A percentile compares a stretch with the other conserved stretches of the same genome.
Conservation (phyloP, 2,888 invertebrate species). For the Standfussiana lucernea region DNA sequence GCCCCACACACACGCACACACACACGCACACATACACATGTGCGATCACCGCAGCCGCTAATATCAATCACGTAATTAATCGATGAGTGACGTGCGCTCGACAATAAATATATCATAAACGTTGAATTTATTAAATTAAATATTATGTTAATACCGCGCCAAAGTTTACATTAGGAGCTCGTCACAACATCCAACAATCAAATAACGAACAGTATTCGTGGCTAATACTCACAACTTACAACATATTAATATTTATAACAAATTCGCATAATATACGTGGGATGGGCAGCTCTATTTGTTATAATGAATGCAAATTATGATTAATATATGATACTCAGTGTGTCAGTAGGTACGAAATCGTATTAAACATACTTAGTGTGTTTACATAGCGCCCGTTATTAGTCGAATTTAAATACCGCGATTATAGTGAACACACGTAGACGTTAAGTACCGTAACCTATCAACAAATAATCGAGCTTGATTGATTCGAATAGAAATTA, state of each 20-base stretch:
- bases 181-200: constrained; percentile 38
- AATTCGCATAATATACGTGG: constrained; percentile 43
- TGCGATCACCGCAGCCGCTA: constrained; percentile 23
- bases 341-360: constrained; percentile 33
- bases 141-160: constrained; percentile 57
- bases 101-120: constrained; percentile 59
- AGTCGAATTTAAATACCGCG: not conserved
- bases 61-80: constrained; percentile 56
- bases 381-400: not conserved
- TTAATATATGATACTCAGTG: constrained; percentile 39
- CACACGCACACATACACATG: not conserved
- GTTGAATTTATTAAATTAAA: constrained; percentile 58
- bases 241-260: constrained; percentile 58
- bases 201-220: constrained; percentile 51
- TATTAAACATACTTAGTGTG: constrained; percentile 6
- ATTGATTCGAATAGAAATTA: constrained; percentile 42
- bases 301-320: constrained; percentile 50
- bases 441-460: constrained; percentile 24
- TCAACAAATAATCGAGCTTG: constrained; percentile 32
- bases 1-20: constrained; percentile 14
- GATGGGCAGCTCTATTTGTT: constrained; percentile 40
- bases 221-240: constrained; percentile 45
- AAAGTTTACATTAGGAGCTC: constrained; percentile 47
- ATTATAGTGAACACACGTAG: not conserved
- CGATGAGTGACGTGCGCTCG: constrained; percentile 37